Conservation (phyloP, 1,140 invertebrate species). For the Drosophila subobscura region DNA sequence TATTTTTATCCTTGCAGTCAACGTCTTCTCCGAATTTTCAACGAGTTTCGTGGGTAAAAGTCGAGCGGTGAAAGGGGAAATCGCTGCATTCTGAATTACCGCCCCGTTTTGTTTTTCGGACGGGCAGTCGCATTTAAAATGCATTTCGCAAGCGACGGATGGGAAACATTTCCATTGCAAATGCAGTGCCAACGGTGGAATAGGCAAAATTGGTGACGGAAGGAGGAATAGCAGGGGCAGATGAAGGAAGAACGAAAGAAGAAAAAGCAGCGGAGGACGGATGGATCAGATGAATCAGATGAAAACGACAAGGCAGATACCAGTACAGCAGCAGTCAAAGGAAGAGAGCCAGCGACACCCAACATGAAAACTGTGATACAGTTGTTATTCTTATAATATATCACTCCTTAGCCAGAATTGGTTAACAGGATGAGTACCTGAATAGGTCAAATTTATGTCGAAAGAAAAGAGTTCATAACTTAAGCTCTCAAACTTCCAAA, state of each 20-base stretch:
- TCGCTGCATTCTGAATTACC: conserved; percentile 7
- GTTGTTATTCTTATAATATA: no score
- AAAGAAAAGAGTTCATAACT: no score
- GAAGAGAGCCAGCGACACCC: no score
- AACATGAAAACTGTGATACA: no score
- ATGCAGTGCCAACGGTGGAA: conserved; percentile 44
- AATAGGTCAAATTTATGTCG: no score
- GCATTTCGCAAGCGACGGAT: conserved; percentile 71
- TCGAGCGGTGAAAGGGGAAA: conserved; percentile 10
- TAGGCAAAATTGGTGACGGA: neutral
- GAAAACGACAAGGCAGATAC: no score
- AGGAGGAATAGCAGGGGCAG: conserved; percentile 11
- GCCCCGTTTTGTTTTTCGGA: conserved; percentile 45
- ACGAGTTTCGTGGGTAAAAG: conserved; percentile 46
- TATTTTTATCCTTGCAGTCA: conserved; percentile 63
- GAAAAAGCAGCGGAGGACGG: no score
- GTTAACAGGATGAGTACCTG: no score
- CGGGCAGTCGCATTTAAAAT: conserved; percentile 70
- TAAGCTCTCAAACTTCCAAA: no score
- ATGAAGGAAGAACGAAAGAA: neutral
- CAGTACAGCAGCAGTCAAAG: no score
- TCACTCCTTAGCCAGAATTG: no score
- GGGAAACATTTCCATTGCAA: conserved; percentile 73
- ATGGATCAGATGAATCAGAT: no score
- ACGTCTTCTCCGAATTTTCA: conserved; percentile 67